Percentiles rank a stretch among this genome's conserved stretches.
phyloP scores from a whole-genome alignment of 2,113 vertebrate genomes.

The Colaptes auratus region DNA sequence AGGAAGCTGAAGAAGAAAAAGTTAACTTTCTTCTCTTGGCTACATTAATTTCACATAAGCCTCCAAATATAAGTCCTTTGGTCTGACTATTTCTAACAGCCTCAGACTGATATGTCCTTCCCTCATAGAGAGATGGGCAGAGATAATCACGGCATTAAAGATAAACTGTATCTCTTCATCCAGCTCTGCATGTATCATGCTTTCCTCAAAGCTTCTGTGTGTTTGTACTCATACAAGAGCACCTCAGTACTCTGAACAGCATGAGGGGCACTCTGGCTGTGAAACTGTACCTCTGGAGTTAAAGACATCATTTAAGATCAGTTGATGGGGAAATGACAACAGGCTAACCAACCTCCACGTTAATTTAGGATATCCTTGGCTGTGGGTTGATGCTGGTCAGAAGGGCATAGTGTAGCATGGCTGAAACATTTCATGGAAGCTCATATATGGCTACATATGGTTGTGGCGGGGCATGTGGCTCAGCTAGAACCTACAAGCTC shows the following conservation, averaged over 20 bases:
- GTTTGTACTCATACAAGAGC: not conserved
- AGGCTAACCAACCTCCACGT: not conserved
- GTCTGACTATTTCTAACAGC: slow-evolving; percentile 6
- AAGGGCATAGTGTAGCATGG: not conserved
- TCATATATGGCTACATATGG: not conserved
- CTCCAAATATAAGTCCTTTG: not conserved
- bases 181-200: not conserved
- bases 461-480: accelerated
- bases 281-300: not conserved
- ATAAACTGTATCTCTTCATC: not conserved
- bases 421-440: not conserved
- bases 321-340: not conserved
- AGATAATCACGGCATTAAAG: not conserved
- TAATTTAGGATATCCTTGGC: not conserved
- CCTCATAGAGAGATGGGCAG: not conserved
- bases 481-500: not conserved
- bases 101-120: not conserved
- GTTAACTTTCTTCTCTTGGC: not conserved
- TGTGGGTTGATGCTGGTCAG: not conserved
- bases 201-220: not conserved
- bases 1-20: not conserved
- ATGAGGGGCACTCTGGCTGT: not conserved
- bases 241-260: not conserved
- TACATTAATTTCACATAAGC: not conserved
- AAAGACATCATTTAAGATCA: not conserved